These are phyloP conservation scores for Triplophysa siluroides DNA, from an alignment of 2,113 vertebrate genomes.

Conservation along the genomic window DNA sequence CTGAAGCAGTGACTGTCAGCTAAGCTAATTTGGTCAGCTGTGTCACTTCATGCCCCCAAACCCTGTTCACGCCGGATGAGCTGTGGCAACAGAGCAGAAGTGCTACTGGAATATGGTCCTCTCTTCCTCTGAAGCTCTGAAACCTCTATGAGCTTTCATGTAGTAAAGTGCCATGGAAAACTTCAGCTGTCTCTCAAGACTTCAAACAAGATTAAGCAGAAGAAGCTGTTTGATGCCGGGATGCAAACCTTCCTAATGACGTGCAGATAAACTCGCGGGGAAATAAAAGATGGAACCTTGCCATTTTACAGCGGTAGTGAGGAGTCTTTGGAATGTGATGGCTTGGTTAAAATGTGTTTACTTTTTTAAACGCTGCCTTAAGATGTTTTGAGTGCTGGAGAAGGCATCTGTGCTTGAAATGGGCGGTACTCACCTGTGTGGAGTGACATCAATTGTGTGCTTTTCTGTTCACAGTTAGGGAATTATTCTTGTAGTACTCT, in stretches of 20 bases:
- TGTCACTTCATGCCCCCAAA: neutral
- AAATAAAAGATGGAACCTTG: conserved; percentile 35
- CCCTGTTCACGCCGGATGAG: conserved; percentile 44
- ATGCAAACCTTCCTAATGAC: conserved; percentile 66
- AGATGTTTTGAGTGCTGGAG: neutral
- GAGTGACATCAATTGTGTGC: no score
- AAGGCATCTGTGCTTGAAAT: no score
- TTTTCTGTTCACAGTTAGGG: no score
- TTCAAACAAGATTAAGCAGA: conserved; percentile 55
- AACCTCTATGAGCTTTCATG: conserved; percentile 68
- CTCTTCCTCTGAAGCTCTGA: conserved; percentile 44
- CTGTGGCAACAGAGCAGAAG: conserved; percentile 55
- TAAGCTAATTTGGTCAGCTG: conserved; percentile 29
- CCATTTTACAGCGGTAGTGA: conserved; percentile 5
- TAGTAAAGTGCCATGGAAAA: conserved; percentile 40
- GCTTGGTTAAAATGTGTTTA: neutral
- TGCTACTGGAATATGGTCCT: conserved; percentile 29
- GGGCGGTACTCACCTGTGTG: no score
- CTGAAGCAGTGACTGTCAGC: neutral
- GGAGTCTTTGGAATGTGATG: neutral
- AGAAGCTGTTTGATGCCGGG: conserved; percentile 63
- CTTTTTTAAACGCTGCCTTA: neutral
- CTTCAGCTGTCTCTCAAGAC: conserved; percentile 54
- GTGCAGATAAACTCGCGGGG: conserved; percentile 56
- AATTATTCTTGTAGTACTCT: no score